Evolutionary conservation across 2,113 vertebrate species (phyloP), one percentile per base, ranked within the genome.

Genomic region (Ptilonorhynchus violaceus): DNA sequence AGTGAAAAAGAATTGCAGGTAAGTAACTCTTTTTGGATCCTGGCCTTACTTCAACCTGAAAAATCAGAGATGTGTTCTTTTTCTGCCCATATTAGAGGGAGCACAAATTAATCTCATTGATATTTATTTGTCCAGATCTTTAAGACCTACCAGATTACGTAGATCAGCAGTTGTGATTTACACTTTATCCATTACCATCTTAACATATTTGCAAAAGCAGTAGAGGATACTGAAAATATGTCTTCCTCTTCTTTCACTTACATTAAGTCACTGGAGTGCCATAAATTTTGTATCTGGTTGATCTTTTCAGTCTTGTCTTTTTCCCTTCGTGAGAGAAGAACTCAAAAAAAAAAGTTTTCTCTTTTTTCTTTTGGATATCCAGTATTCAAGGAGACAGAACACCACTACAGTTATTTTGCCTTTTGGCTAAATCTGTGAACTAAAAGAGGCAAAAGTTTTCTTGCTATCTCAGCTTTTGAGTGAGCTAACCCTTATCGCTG

Each of bases 1-100:
- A 95, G 96, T 94, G 81, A 44, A 90, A 93, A 96, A 95, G 90
- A 96, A 97, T 96, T 97, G 62, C 93, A 96, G 92, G 93, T 96
- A 92, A 96, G 93, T 96, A 84, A 50, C 67, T 88, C 37, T 91
- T 79, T 94, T 56, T 79, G 56, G 31, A 93, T 94, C 66, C 59
- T 94, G 69, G 42, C 11, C 22, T 85, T 77, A 75, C 47, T 91
- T 87, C 37, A 62, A 11, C 46, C 33, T 74, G 42, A 88, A 85
- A 92, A 92, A 63, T 83, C 27, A 47, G 55, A 30, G 8, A 69
- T 63, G 20, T 27, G 6, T 72, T 88, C 6, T 95, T 50, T 93
- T 85, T 89, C 53, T 94, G 42, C 22, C 20, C 2, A 0, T 77
- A 5, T 62, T 44, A 80, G 46, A 69, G 15, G 50, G 21, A 89